Conservation (phyloP, 2,888 invertebrate genomes). For the Cylindroiulus punctatus region DNA sequence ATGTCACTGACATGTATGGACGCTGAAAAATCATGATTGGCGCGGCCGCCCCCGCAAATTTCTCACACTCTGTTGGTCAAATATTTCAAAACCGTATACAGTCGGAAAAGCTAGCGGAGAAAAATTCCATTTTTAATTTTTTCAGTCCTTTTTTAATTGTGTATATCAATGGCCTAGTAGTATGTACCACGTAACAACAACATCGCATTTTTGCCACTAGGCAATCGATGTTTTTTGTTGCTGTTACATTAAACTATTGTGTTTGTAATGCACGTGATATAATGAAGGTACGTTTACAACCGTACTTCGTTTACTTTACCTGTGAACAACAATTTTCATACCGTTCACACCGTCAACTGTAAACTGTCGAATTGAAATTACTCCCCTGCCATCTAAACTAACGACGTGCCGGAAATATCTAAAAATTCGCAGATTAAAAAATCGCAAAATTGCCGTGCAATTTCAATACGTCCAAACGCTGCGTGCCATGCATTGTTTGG, state of each 20-base stretch:
- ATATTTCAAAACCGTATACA: neutral
- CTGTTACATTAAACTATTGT: no score
- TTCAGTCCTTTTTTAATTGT: neutral
- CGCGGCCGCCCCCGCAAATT: neutral
- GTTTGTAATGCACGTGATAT: no score
- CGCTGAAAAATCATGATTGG: neutral
- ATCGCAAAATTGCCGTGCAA: neutral
- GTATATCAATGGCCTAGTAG: no score
- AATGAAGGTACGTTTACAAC: no score
- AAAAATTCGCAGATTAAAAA: neutral
- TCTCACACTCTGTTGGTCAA: neutral
- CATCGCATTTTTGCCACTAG: neutral
- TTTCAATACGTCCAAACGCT: neutral
- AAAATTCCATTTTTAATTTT: no score
- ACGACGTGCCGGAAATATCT: neutral
- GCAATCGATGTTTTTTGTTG: no score
- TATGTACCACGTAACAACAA: neutral
- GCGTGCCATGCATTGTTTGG: slow-evolving; percentile 15
- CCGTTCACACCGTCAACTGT: no score
- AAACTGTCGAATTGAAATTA: neutral
- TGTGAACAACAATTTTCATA: no score
- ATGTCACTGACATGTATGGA: slow-evolving; percentile 12
- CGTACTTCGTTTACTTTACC: no score
- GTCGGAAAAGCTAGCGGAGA: no score
- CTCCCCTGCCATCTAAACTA: neutral